Base-by-base conservation (phyloP, 2,113 vertebrate genomes). In the Salvelinus fontinalis region DNA sequence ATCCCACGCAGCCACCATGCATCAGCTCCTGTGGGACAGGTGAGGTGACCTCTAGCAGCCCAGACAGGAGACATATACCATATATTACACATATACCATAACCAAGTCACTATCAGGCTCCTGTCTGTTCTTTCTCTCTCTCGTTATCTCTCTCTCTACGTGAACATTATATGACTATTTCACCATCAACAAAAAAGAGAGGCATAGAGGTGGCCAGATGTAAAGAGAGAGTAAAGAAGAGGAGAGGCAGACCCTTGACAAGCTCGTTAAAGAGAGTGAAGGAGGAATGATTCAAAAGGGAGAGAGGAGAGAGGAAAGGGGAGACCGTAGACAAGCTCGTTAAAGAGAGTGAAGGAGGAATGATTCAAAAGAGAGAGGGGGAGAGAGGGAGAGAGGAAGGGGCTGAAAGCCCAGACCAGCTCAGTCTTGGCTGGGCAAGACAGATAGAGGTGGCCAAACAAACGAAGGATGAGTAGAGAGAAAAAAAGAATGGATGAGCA, bases 271-370 rank as follows among this genome's bases (percentile, higher is more conserved):
- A 13, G 62, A 57, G 48, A 13, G 34, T 18, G 73, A 39, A 8
- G 60, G 13, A 66, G 73, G 62, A 60, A n/a, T 3, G 12, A 22
- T 31, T 12, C 29, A 29, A 29, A 29, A 4, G 29, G 29, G 59
- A 24, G 12, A 11, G 18, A 27, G 71, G 70, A 39, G 48, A 24
- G 67, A 22, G 67, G 31, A 48, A 22, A 22, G 64, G 64, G 94
- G 91, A 90, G 94, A 92, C 93, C 93, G 94, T 93, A 95, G 96
- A 96, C 95, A 95, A 93, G 93, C 95, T 96, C 95, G 95, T 97
- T 96, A 97, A 95, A 94, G 92, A 85, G 92, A 96, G 95, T 2
- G 39, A 44, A 11, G 39, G 2, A 44, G 39, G 8, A 44, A 44
- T 44, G 9, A 44, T 44, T 11, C 39, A 44, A 11, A 44, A 11